Evolutionary conservation across 2,888 invertebrate species (phyloP).

Genomic region (Agonum fuliginosum): DNA sequence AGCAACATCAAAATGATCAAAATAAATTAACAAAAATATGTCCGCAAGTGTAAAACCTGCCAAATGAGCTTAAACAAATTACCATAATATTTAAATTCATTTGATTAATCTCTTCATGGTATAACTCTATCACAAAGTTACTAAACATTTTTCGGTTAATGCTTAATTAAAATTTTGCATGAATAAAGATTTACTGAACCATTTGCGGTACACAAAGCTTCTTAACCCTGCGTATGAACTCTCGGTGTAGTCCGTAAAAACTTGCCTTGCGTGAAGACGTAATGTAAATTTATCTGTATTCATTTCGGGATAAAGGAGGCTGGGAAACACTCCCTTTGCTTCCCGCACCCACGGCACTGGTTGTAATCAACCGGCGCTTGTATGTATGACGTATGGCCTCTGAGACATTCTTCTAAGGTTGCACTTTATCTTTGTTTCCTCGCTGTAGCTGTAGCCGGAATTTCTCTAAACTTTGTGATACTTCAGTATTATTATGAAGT

Average conservation of each 20-base stretch:
- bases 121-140: neutral
- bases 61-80: neutral
- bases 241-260: slow-evolving; percentile 5
- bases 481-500: no score
- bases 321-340: neutral
- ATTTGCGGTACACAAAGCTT: slow-evolving; percentile 39
- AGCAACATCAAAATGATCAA: neutral
- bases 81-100: slow-evolving; percentile 27
- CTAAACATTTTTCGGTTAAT: slow-evolving; percentile 25
- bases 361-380: slow-evolving; percentile 46
- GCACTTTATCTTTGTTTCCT: neutral
- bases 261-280: slow-evolving; percentile 3
- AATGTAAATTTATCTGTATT: slow-evolving; percentile 54
- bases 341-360: neutral
- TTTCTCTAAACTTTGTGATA: no score
- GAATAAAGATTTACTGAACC: slow-evolving; percentile 52
- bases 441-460: no score
- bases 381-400: slow-evolving; percentile 38
- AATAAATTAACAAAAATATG: neutral
- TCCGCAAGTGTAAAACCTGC: neutral
- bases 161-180: slow-evolving; percentile 52
- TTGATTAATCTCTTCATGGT: neutral
- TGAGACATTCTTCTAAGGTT: slow-evolving; percentile 37
- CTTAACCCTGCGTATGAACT: slow-evolving; percentile 41
- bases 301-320: slow-evolving; percentile 39